Evolutionary conservation across 2,113 vertebrate genomes (phyloP).

Genomic region (Crotalus horridus): DNA sequence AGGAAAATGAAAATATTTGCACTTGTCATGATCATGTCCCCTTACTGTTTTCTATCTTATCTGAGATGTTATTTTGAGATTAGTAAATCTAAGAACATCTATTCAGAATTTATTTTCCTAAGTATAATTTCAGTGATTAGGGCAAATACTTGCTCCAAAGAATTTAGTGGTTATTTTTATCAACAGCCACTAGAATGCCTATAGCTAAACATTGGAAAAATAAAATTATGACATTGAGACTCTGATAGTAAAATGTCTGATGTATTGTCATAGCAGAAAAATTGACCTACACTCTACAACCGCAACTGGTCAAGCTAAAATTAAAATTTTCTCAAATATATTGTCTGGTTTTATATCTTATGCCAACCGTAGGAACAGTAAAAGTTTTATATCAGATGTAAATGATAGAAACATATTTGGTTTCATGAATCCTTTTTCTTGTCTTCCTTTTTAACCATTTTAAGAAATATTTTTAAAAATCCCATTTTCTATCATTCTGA

Average conservation of each 20-base stretch:
- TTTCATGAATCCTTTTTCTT: background rate
- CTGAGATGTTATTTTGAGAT: background rate
- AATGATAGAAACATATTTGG: background rate
- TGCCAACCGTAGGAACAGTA: background rate
- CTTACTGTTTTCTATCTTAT: background rate
- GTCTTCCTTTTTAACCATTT: background rate
- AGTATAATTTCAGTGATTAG: background rate
- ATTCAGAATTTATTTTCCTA: background rate
- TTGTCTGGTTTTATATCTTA: background rate
- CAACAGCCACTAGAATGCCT: background rate
- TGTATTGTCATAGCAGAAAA: background rate
- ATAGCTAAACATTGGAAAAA: background rate
- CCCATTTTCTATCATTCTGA: background rate
- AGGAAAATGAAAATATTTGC: background rate
- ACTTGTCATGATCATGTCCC: background rate
- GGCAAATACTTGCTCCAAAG: background rate
- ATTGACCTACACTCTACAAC: background rate
- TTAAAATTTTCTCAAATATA: background rate
- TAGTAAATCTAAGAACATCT: background rate
- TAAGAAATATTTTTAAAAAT: background rate
- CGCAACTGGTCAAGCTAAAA: background rate
- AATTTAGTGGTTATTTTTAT: background rate
- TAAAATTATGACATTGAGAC: background rate
- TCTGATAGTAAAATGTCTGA: background rate
- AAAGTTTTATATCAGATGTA: background rate